Percentiles rank a stretch among this genome's conserved stretches.
Conservation (phyloP, 2,113 vertebrate species). For the Microtus ochrogaster region DNA sequence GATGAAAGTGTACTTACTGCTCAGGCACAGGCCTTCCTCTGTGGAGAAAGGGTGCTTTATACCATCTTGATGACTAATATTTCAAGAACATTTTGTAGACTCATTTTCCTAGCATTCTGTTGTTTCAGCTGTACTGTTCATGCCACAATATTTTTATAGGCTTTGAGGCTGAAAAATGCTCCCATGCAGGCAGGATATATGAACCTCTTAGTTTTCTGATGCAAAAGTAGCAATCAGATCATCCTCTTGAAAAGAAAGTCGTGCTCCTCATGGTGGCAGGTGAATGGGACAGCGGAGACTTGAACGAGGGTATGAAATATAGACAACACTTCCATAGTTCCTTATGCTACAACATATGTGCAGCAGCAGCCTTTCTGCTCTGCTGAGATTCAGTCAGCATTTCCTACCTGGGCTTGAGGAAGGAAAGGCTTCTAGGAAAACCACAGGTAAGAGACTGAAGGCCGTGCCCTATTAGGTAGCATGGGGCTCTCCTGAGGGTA, state of each 20-base stretch:
- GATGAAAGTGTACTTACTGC: slow-evolving; percentile 35
- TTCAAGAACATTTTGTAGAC: slow-evolving; percentile 71
- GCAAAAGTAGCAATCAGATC: slow-evolving; percentile 78
- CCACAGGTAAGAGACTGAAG: not conserved
- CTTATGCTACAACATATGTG: slow-evolving; percentile 62
- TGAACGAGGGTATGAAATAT: slow-evolving; percentile 79
- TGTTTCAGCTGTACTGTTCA: slow-evolving; percentile 79
- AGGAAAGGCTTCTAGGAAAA: not conserved
- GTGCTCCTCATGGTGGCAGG: slow-evolving; percentile 71
- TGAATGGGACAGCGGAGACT: slow-evolving; percentile 72
- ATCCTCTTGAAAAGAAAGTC: slow-evolving; percentile 78
- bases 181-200: slow-evolving; percentile 70
- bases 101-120: slow-evolving; percentile 77
- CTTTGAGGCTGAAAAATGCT: slow-evolving; percentile 77
- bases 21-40: slow-evolving; percentile 32
- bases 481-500: not conserved
- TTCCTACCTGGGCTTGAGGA: not conserved
- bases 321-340: slow-evolving; percentile 68
- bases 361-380: slow-evolving; percentile 74
- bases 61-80: slow-evolving; percentile 75
- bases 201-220: slow-evolving; percentile 81
- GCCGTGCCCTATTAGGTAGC: not conserved
- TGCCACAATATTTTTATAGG: slow-evolving; percentile 82
- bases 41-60: slow-evolving; percentile 35
- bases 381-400: slow-evolving; percentile 40